A percentile compares a stretch with the other conserved stretches of the same genome.
phyloP scores from a whole-genome alignment of 2,797 vertebrate species.

The Premnoplex brunnescens region DNA sequence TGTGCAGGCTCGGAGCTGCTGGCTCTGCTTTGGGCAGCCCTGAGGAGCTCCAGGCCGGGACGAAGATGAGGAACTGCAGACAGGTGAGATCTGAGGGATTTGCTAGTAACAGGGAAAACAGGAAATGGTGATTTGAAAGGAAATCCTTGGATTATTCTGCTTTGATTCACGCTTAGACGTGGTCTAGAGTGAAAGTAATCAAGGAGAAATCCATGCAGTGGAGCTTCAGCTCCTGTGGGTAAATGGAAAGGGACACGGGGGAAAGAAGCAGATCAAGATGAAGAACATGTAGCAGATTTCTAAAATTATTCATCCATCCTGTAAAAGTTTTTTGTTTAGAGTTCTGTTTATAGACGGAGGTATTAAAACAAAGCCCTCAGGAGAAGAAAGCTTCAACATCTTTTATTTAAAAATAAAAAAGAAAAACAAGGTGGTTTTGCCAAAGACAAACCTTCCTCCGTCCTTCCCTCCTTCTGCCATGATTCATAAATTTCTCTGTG shows the following conservation, averaged over 20 bases:
- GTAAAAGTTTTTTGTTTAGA: background rate
- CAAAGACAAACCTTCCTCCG: background rate
- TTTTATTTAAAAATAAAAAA: background rate
- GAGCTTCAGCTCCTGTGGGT: background rate
- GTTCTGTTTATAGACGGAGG: background rate
- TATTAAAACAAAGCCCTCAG: background rate
- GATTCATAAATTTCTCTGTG: background rate
- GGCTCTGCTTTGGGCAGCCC: fast-evolving
- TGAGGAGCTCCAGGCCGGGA: background rate
- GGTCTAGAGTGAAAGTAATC: slow-evolving; percentile 34
- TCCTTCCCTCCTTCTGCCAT: background rate
- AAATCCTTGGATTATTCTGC: slow-evolving; percentile 53
- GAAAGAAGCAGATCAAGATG: background rate
- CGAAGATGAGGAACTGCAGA: background rate
- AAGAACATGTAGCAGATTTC: background rate
- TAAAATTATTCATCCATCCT: background rate
- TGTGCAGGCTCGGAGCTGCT: background rate
- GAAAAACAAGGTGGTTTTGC: background rate
- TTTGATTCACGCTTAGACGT: background rate
- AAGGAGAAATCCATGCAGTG: background rate
- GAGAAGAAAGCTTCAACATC: background rate
- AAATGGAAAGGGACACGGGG: background rate
- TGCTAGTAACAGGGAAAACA: background rate
- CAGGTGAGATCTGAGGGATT: background rate
- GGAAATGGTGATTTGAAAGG: slow-evolving; percentile 33